Evolutionary conservation across 2,888 invertebrate species (phyloP).

Genomic region (Drosophila kanekoi): DNA sequence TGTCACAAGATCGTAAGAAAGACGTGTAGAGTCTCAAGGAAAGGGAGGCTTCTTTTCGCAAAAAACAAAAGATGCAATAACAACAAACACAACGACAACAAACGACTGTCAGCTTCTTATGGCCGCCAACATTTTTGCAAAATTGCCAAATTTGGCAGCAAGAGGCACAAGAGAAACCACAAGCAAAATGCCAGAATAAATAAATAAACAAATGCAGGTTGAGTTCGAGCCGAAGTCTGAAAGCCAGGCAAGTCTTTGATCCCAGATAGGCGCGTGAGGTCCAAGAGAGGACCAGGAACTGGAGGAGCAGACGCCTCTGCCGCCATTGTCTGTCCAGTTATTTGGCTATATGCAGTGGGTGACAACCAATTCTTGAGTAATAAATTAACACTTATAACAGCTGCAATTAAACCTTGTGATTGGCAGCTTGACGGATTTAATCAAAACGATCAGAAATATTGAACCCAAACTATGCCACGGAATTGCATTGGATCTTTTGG

Average conservation of each 20-base stretch:
- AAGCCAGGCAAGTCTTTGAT: constrained; percentile 48
- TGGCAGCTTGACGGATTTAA: constrained; percentile 1
- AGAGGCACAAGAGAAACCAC: constrained; percentile 20
- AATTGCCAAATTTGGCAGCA: constrained; percentile 61
- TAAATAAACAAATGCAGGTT: constrained; percentile 73
- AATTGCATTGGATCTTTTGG: no score
- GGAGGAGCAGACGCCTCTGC: neutral
- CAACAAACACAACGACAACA: constrained; percentile 26
- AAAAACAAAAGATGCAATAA: constrained; percentile 22
- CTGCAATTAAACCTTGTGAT: constrained; percentile 56
- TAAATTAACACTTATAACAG: constrained; percentile 59
- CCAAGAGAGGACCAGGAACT: neutral
- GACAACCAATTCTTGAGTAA: constrained; percentile 26
- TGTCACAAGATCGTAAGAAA: constrained; percentile 56
- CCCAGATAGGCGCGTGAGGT: constrained; percentile 39
- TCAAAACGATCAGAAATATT: neutral
- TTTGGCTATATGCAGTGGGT: constrained; percentile 6
- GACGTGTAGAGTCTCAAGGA: constrained; percentile 33
- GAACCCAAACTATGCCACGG: no score
- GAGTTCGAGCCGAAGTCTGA: constrained; percentile 35
- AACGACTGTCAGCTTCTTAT: constrained; percentile 42
- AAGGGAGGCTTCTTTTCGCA: constrained; percentile 9
- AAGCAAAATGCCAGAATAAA: constrained; percentile 50
- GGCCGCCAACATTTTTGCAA: constrained; percentile 42
- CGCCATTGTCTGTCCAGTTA: constrained; percentile 30